Evolutionary conservation across 2,888 invertebrate species (phyloP).

Genomic region (Aleiodes alternator): DNA sequence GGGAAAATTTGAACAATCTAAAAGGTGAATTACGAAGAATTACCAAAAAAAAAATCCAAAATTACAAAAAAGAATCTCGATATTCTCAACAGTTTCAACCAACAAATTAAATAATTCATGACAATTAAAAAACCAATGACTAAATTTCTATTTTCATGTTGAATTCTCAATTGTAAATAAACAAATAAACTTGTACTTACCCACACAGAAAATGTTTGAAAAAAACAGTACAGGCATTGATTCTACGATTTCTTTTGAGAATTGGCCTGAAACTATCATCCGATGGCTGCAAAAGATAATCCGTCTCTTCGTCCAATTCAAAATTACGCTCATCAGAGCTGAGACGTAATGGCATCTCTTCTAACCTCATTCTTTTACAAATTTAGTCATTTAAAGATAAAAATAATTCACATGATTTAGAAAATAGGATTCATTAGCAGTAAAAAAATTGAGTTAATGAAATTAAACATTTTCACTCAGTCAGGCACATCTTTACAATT

Average conservation of each 20-base stretch:
- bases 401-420: background rate
- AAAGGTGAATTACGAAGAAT: no score
- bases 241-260: slow-evolving; percentile 63
- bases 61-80: no score
- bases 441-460: no score
- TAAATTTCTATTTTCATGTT: slow-evolving; percentile 1
- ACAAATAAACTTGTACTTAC: slow-evolving; percentile 60
- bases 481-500: no score
- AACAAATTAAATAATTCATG: no score
- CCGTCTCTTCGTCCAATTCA: slow-evolving; percentile 74
- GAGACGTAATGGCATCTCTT: slow-evolving; percentile 72
- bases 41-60: no score
- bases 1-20: no score
- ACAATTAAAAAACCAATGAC: no score
- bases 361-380: slow-evolving; percentile 68
- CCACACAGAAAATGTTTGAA: slow-evolving; percentile 68
- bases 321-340: slow-evolving; percentile 73
- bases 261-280: slow-evolving; percentile 70
- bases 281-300: slow-evolving; percentile 70
- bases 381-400: background rate
- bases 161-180: background rate
- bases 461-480: no score
- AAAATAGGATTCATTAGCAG: no score
- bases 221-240: slow-evolving; percentile 67
- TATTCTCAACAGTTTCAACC: no score